Base-by-base conservation (phyloP, 2,113 vertebrate genomes). In the Thryonomys swinderianus region DNA sequence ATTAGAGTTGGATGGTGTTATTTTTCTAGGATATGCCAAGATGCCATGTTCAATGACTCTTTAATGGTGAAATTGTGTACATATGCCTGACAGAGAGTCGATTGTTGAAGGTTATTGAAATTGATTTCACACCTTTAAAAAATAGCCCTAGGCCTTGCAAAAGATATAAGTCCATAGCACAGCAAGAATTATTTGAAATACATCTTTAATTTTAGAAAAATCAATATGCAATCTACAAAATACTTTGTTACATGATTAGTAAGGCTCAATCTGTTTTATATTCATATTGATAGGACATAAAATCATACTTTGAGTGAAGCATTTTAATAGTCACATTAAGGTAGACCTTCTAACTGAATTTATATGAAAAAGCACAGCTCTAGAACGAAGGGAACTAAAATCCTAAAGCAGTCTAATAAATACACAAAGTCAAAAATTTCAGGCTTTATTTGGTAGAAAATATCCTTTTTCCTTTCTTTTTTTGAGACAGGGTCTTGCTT, bases 181-280 rank as follows among this genome's bases (percentile, higher is more conserved):
- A 97, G 93, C 76, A 94, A 94, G 84, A 96, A 74, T 95, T 67
- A 91, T 95, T 97, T 97, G 97, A 98, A 98, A 98, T 97, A 98
- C 96, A 98, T 93, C 96, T 98, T 99, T 99, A 98, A 98, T 98
- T 96, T 95, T 95, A 42, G 79, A 97, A 96, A 97, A 98, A 98
- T 98, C 98, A 98, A 98, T 98, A 98, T 53, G 93, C 96, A 97
- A 97, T 98, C 98, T 98, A 98, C 97, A 98, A 98, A 98, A 96
- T 91, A 97, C 97, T 97, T 98, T 97, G 98, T 98, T 98, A 98
- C 97, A 98, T 96, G 95, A 98, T 97, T 98, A 98, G 97, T 96
- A 96, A 90, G 94, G 78, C 87, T 95, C 95, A 93, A 91, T 96
- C 88, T 98, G 91, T 92, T 97, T 95, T 98, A 83, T 95, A 93